Conservation (phyloP, 2,888 invertebrate genomes). For the Parelbella ahira region DNA sequence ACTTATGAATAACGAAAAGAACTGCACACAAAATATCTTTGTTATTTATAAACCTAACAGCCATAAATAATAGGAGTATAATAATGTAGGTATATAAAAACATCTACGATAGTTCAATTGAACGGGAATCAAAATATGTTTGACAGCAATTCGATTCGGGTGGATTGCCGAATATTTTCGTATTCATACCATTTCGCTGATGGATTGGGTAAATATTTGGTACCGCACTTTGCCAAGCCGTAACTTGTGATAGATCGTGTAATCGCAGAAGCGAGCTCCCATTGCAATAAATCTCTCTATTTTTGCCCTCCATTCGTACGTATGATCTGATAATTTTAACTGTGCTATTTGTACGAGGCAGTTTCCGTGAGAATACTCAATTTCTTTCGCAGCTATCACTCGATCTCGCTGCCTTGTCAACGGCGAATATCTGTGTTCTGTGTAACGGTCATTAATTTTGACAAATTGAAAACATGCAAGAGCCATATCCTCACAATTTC, state of each 20-base stretch:
- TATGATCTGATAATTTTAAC: constrained; percentile 49
- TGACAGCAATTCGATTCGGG: constrained; percentile 24
- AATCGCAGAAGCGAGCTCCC: constrained; percentile 15
- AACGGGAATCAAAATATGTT: no score
- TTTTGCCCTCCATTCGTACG: constrained; percentile 32
- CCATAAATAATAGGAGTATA: no score
- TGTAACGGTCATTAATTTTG: background rate
- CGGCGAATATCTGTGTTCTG: constrained; percentile 4
- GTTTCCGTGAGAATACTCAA: constrained; percentile 55
- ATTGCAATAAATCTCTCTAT: constrained; percentile 39
- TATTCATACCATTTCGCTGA: constrained; percentile 17
- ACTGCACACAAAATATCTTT: no score
- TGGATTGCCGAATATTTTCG: constrained; percentile 25
- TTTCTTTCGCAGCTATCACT: constrained; percentile 50
- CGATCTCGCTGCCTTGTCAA: constrained; percentile 38
- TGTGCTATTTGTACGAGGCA: constrained; percentile 29
- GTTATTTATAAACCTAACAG: no score
- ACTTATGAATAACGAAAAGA: no score
- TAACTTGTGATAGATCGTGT: constrained; percentile 25
- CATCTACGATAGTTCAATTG: no score
- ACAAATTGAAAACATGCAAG: background rate
- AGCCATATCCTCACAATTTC: no score
- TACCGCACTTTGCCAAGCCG: constrained; percentile 21
- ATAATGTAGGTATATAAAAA: no score
- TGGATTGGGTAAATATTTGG: constrained; percentile 33